A percentile compares a stretch with the other conserved stretches of the same genome.
These are phyloP conservation scores for Burhinus oedicnemus DNA, from an alignment of 2,113 vertebrate species.

Conservation along the genomic window DNA sequence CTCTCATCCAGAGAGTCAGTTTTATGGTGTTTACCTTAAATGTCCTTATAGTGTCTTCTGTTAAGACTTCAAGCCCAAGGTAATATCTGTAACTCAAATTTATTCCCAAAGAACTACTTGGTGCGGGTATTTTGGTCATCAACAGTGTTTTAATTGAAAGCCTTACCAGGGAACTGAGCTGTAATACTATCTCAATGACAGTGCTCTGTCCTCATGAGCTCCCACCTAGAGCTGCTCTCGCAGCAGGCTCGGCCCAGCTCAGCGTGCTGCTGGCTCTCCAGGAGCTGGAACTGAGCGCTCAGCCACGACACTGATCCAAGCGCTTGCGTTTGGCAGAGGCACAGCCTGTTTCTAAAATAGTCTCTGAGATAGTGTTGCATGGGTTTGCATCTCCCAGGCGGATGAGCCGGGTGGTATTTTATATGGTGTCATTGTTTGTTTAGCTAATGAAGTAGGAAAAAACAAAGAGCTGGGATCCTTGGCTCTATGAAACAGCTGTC, in stretches of 20 bases:
- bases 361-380: not conserved
- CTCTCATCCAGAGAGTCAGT: not conserved
- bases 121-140: not conserved
- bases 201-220: not conserved
- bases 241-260: not conserved
- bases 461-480: not conserved
- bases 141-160: not conserved
- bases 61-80: not conserved
- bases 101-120: not conserved
- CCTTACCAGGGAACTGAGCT: not conserved
- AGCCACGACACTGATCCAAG: not conserved
- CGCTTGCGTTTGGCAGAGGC: not conserved
- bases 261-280: not conserved
- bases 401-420: not conserved
- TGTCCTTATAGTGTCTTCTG: not conserved
- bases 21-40: not conserved
- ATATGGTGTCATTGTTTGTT: constrained; percentile 50
- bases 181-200: not conserved
- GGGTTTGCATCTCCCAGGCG: not conserved
- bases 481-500: constrained; percentile 14
- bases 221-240: not conserved
- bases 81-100: not conserved
- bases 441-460: constrained; percentile 39
- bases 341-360: constrained; percentile 23
- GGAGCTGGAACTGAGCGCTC: not conserved